Evolutionary conservation across 2,113 vertebrate genomes (phyloP), one percentile per base, ranked within the genome.

Genomic region (Rhinolophus sinicus): DNA sequence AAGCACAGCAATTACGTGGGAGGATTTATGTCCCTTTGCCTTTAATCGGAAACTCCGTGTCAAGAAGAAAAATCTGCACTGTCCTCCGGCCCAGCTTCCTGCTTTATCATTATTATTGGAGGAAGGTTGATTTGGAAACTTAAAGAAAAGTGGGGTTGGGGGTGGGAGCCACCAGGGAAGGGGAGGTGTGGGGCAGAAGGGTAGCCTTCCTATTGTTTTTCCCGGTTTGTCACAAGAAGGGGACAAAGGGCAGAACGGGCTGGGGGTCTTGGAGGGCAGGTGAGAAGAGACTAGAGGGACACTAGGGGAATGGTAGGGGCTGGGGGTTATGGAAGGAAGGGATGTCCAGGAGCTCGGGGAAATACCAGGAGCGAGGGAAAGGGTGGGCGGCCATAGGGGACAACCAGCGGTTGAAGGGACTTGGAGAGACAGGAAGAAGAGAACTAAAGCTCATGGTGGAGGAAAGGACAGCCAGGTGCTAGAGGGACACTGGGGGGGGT

Each of bases 71-170:
- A 98, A 98, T 98, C 95, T 97, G 96, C 95, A 97, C 98, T 98
- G 98, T 98, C 98, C 98, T 97, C 97, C 60, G 33, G 95, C 90
- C 97, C 83, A 5, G 98, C 98, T 98, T 97, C 97, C 98, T 98
- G 98, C 98, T 98, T 98, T 98, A 98, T 98, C 98, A 98, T 98
- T 98, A 98, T 98, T 98, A 98, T 98, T 98, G 98, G 97, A 98
- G 94, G 98, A 98, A 98, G 98, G 98, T 98, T 98, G 98, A 97
- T 98, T 98, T 98, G 98, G 98, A 98, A 98, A 98, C 97, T 98
- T 98, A 98, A 98, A 96, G 98, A 96, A 98, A 98, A 98, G 98
- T 98, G 95, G 95, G 97, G 77, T 92, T 98, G 97, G 94, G 93
- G 97, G 84, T 96, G 97, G 97, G 96, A 97, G 70, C 65, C 93